A percentile compares a stretch with the other conserved stretches of the same genome.
Evolutionary conservation across 2,797 vertebrate genomes (phyloP).

Genomic region (Glossophaga mutica): DNA sequence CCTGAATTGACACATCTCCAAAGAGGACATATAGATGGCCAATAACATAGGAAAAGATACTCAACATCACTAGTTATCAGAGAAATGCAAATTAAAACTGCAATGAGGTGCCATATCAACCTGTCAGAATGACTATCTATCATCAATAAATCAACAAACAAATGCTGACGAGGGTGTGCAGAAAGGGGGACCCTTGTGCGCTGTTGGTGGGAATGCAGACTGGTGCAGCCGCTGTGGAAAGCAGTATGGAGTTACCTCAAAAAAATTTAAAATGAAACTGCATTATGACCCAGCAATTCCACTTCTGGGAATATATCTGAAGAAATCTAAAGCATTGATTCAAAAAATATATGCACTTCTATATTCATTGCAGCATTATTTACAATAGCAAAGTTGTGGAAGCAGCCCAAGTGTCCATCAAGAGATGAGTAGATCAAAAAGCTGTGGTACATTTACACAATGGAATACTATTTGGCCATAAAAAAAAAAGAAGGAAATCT

Average conservation of each 20-base stretch:
- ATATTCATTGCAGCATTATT: background rate
- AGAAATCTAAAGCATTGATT: background rate
- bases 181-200: background rate
- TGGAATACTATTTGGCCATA: background rate
- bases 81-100: background rate
- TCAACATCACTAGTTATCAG: background rate
- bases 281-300: background rate
- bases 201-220: background rate
- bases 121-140: background rate
- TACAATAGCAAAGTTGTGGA: background rate
- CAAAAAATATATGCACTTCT: background rate
- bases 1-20: background rate
- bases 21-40: background rate
- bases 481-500: background rate
- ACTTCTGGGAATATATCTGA: background rate
- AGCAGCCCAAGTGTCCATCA: background rate
- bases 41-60: background rate
- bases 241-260: background rate
- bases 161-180: background rate
- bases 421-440: background rate
- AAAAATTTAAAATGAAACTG: background rate
- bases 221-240: background rate
- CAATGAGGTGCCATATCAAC: background rate
- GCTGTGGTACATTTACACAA: background rate
- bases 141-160: background rate